phyloP scores from a whole-genome alignment of 2,888 invertebrate genomes.

The Lycocerus yunnanus region DNA sequence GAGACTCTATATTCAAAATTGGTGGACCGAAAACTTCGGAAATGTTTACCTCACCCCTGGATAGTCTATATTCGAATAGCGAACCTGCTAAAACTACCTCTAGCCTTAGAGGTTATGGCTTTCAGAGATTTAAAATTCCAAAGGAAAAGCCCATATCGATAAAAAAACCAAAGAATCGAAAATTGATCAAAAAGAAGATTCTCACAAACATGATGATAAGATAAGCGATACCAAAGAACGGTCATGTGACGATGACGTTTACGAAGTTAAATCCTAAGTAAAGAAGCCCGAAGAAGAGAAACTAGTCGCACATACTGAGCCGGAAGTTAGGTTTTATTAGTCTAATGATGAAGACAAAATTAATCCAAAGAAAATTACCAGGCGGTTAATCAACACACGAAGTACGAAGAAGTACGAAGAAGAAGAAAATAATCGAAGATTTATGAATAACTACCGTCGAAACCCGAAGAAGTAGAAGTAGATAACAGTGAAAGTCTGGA shows the following conservation, averaged over 20 bases:
- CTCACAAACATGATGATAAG: neutral
- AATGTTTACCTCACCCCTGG: slow-evolving; percentile 56
- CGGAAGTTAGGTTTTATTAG: slow-evolving; percentile 1
- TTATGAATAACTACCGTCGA: neutral
- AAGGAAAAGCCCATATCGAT: slow-evolving; percentile 52
- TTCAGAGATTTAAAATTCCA: slow-evolving; percentile 62
- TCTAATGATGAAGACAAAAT: neutral
- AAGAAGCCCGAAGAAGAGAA: slow-evolving; percentile 1
- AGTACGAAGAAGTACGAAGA: neutral
- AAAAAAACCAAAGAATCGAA: neutral
- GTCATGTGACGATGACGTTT: neutral
- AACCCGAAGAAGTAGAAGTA: neutral
- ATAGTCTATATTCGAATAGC: slow-evolving; percentile 56
- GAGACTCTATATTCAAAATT: slow-evolving; percentile 32
- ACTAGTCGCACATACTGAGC: slow-evolving; percentile 16
- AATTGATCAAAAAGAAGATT: neutral
- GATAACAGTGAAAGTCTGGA: neutral
- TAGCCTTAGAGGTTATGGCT: slow-evolving; percentile 56
- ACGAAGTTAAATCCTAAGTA: slow-evolving; percentile 1
- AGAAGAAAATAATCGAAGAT: neutral
- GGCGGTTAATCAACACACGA: neutral
- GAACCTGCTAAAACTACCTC: slow-evolving; percentile 50
- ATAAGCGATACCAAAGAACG: neutral
- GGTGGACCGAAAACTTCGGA: slow-evolving; percentile 39
- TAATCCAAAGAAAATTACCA: neutral